Conservation (phyloP, 2,888 invertebrate genomes). For the Icerya purchasi region DNA sequence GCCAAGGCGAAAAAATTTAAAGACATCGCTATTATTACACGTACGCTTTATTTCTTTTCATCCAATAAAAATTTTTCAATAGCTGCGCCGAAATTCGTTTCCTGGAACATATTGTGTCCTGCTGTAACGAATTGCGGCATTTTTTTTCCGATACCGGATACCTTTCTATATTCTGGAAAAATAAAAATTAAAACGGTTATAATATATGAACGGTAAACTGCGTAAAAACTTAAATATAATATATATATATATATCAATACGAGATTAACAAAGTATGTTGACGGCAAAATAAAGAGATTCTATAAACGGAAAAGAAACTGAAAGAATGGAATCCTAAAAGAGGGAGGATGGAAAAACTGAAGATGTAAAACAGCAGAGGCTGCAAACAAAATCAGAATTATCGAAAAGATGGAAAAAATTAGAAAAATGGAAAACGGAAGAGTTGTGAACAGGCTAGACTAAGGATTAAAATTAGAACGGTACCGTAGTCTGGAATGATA, state of each 20-base stretch:
- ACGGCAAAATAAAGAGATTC: background rate
- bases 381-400: no score
- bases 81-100: slow-evolving; percentile 19
- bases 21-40: no score
- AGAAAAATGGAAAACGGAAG: no score
- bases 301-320: no score
- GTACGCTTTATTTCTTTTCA: slow-evolving; percentile 21
- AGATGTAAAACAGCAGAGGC: no score
- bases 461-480: no score
- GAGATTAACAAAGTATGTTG: background rate
- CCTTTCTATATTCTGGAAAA: slow-evolving; percentile 17
- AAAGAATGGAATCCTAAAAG: no score
- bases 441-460: no score
- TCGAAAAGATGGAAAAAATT: no score
- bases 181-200: background rate
- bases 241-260: background rate
- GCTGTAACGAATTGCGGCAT: slow-evolving; percentile 17
- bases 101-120: slow-evolving; percentile 14
- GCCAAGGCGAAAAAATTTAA: no score
- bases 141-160: slow-evolving; percentile 18
- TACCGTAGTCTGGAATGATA: no score
- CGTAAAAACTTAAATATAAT: background rate
- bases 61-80: slow-evolving; percentile 20
- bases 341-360: no score
- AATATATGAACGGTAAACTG: background rate